Conservation (phyloP, 2,888 invertebrate genomes). For the Cremastinae sp. region DNA sequence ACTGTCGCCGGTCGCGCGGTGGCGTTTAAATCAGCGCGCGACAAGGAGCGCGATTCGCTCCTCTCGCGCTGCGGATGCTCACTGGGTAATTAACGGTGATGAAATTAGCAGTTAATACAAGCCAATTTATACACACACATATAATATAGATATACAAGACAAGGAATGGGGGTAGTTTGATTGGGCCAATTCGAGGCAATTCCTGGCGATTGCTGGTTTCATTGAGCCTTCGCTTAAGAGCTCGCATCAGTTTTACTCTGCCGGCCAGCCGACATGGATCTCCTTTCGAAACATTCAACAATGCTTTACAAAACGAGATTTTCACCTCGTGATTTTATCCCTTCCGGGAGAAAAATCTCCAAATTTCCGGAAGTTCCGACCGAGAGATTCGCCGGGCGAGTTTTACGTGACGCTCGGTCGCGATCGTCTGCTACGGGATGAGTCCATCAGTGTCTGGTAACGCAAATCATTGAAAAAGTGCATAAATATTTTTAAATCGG, state of each 20-base stretch:
- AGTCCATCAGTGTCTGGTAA: neutral
- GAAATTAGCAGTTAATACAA: slow-evolving; percentile 79
- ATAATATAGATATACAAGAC: slow-evolving; percentile 66
- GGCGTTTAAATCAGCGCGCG: slow-evolving; percentile 60
- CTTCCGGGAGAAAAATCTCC: neutral
- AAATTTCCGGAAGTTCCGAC: neutral
- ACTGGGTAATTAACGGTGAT: slow-evolving; percentile 76
- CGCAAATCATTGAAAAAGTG: neutral
- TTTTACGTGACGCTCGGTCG: neutral
- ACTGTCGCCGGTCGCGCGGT: neutral
- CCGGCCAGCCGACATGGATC: slow-evolving; percentile 78
- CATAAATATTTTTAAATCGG: too few species aligned
- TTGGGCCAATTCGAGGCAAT: slow-evolving; percentile 81
- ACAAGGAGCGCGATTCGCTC: slow-evolving; percentile 53
- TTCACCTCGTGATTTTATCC: neutral
- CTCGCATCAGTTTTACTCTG: slow-evolving; percentile 78
- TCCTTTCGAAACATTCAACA: slow-evolving; percentile 40
- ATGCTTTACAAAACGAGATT: slow-evolving; percentile 5
- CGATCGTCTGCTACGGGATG: neutral
- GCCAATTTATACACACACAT: slow-evolving; percentile 70
- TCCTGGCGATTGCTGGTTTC: slow-evolving; percentile 80
- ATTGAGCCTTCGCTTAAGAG: slow-evolving; percentile 77
- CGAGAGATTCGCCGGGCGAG: neutral
- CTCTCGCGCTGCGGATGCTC: slow-evolving; percentile 59
- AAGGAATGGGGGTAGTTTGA: slow-evolving; percentile 80